Base-by-base conservation (phyloP, 2,888 invertebrate species). In the Thysanoteuthis rhombus region DNA sequence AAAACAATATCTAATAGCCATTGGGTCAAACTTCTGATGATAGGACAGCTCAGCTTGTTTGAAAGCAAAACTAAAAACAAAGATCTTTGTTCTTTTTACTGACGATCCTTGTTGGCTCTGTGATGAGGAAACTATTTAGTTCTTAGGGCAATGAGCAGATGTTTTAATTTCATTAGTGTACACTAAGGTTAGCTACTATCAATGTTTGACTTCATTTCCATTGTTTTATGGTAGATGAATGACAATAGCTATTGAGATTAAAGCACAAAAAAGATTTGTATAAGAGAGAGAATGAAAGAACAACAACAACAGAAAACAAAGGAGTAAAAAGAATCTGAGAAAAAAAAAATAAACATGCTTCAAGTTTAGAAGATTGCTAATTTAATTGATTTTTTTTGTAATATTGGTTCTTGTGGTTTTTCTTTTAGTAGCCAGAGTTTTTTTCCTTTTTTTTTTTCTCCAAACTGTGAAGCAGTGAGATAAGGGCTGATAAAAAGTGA, bases 221-320 rank as follows among this genome's bases (percentile, higher is more conserved):
- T 75, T 75, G 75, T 75, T 75, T 75, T 75, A 75, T 75, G 75
- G n/a, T 75, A 75, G 75, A 75, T 75, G 75, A 75, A 75, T 75
- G 75, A 75, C 75, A 75, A 75, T 75, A 75, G 75, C 75, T 75
- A n/a, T 36, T 75, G n/a, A 75, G 75, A 75, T 75, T n/a, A 75
- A 75, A 36, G 36, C n/a, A n/a, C n/a, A 36, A 75, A 75, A 58
- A 75, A 75, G 16, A 75, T n/a, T n/a, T 75, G n/a, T 36, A n/a
- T n/a, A 75, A 16, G 25, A 75, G 25, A n/a, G 19, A 75, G n/a
- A n/a, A n/a, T 36, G n/a, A 75, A n/a, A n/a, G n/a, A 75, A 28
- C 25, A 58, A 28, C 28, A 58, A 45, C 12, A 1, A 45, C 12
- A 2, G 22, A 52, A 25, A 25, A 52, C 6, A 52, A 52, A 52